A percentile compares a stretch with the other conserved stretches of the same genome.
Conservation (phyloP, 2,113 vertebrate species). For the Ardeotis arabs region DNA sequence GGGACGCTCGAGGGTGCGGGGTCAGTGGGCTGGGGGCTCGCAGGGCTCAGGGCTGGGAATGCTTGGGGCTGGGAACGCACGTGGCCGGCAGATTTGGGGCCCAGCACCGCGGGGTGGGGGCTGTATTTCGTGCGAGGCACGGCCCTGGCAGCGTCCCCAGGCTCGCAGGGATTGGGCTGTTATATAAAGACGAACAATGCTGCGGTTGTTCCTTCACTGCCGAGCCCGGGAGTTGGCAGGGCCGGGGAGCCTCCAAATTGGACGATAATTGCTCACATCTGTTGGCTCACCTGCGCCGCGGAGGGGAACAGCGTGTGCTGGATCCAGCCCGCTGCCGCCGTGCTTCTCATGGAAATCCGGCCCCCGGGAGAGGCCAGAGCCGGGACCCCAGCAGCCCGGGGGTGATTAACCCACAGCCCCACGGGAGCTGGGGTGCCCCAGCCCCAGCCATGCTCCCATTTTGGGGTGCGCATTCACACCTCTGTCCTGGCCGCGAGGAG, state of each 20-base stretch:
- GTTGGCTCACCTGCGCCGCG: constrained; percentile 10
- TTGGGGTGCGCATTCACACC: background rate
- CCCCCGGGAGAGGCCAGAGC: background rate
- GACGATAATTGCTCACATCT: constrained; percentile 34
- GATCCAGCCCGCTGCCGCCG: accelerated
- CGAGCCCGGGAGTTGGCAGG: background rate
- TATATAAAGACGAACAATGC: constrained; percentile 27
- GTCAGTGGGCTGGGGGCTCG: accelerated
- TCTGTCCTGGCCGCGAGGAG: accelerated
- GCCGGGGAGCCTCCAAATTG: background rate
- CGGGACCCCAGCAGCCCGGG: accelerated
- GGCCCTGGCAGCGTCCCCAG: background rate
- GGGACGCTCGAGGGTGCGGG: accelerated
- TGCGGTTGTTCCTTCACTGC: constrained; percentile 15
- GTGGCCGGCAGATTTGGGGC: accelerated
- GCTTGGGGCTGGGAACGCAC: background rate
- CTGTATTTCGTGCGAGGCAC: background rate
- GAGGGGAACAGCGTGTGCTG: background rate
- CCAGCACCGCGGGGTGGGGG: background rate
- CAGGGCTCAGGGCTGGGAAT: background rate
- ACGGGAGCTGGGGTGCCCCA: accelerated
- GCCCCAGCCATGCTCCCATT: accelerated
- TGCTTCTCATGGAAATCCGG: background rate
- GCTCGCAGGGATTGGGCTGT: background rate
- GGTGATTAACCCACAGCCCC: background rate